A percentile compares a stretch with the other conserved stretches of the same genome.
Conservation (phyloP, 1,140 invertebrate species). For the Aphaenogaster rudis region DNA sequence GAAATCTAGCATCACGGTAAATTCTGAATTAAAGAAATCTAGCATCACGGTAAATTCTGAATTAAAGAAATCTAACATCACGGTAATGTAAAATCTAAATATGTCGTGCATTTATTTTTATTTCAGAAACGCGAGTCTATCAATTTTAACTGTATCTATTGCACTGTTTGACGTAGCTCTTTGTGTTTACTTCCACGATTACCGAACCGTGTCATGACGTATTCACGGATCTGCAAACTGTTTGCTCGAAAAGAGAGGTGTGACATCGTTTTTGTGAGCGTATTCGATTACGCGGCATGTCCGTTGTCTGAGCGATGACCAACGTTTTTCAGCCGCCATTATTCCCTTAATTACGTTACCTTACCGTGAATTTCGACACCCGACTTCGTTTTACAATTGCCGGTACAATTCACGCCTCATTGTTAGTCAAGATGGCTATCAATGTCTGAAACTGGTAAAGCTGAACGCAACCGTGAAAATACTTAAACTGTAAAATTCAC, state of each 20-base stretch:
- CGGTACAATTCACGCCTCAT: not conserved
- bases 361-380: slow-evolving; percentile 51
- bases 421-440: slow-evolving; percentile 17
- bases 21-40: not conserved
- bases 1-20: not conserved
- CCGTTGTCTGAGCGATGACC: slow-evolving; percentile 63
- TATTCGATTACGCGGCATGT: slow-evolving; percentile 60
- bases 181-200: slow-evolving; percentile 69
- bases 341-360: slow-evolving; percentile 68
- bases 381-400: slow-evolving; percentile 47
- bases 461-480: slow-evolving; percentile 14
- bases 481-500: not conserved
- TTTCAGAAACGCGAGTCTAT: not conserved
- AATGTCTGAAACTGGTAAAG: slow-evolving; percentile 14
- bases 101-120: not conserved
- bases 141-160: slow-evolving; percentile 6
- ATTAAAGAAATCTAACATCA: not conserved
- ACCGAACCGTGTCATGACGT: slow-evolving; percentile 70
- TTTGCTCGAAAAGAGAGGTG: slow-evolving; percentile 67
- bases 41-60: not conserved
- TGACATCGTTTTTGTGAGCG: slow-evolving; percentile 67
- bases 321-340: slow-evolving; percentile 67
- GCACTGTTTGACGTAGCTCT: slow-evolving; percentile 24
- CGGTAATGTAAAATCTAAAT: not conserved
- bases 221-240: slow-evolving; percentile 69